phyloP scores from a whole-genome alignment of 64 coral and sea anemone species.

The Exaiptasia diaphana region DNA sequence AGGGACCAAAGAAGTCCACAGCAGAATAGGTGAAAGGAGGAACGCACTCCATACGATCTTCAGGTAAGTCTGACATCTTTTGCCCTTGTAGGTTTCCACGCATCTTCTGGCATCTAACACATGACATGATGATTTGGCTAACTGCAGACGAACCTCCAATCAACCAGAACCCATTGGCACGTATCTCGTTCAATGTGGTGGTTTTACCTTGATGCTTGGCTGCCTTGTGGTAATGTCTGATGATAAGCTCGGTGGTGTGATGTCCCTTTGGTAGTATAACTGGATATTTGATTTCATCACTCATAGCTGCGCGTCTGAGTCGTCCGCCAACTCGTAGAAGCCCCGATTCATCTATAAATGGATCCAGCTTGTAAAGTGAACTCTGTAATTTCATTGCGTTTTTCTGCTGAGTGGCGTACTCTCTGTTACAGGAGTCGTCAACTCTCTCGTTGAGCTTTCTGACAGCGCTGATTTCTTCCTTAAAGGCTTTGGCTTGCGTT shows the following conservation, averaged over 20 bases:
- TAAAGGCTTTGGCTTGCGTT: not conserved
- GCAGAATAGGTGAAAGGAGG: slow-evolving; percentile 2
- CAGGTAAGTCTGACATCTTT: not conserved
- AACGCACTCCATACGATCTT: not conserved
- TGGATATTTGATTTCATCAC: not conserved
- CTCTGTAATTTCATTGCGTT: not conserved
- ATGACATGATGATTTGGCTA: not conserved
- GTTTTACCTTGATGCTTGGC: slow-evolving; percentile 2
- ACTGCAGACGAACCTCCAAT: not conserved
- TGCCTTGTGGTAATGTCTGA: not conserved
- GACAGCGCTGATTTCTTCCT: not conserved
- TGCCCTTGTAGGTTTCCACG: not conserved
- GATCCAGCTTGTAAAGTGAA: not conserved
- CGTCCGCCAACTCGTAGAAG: not conserved
- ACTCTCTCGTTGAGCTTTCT: not conserved
- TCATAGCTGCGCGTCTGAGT: not conserved
- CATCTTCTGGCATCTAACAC: not conserved
- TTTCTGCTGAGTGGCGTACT: not conserved
- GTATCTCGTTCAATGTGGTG: not conserved
- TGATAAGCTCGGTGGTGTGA: not conserved
- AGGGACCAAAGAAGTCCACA: slow-evolving; percentile 11
- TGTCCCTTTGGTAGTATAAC: not conserved
- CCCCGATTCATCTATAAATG: not conserved
- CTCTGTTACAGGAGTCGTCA: not conserved
- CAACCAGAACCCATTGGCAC: not conserved